Evolutionary conservation across 53 echinoderm and acorn worm genomes (phyloP), one percentile per base, ranked within the genome.

Genomic region (Holothuria scabra): DNA sequence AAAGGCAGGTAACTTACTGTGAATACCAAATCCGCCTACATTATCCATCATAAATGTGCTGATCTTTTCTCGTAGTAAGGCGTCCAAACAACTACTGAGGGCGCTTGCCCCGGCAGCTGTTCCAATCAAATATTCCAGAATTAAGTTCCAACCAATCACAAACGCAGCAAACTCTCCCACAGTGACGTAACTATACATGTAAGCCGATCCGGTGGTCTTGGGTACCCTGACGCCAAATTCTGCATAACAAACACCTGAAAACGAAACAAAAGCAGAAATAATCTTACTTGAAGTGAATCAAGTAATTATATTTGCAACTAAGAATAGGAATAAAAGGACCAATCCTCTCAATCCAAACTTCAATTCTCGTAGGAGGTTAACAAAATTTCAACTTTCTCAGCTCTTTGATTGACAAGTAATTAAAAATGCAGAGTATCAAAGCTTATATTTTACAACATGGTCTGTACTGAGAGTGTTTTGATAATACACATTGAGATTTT

Each of bases 141-240:
- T 97, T 46, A 97, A 66, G 85, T 97, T 97, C 97, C 94, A 97
- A 23, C 97, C 94, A 90, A 94, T 94, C 55, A 94, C 87, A 61
- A 97, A 94, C 12, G 97, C 97, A 37, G 92, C 88, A 71, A 97
- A 97, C 82, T 97, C 97, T 8, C 97, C 97, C n/a, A 97, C 97
- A 21, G 97, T 97, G 90, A 97, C 97, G 89, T 97, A 97, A 87
- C 97, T 97, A 85, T 97, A 97, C 94, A 94, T 92, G 88, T 94
- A 94, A 87, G 94, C 94, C 76, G 97, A 94, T 66, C 94, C 97
- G 44, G 97, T 97, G 12, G 94, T 94, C 84, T 97, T 94, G 55
- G 97, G 97, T 12, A 97, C 97, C 56, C 97, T 88, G 19, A 97
- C 94, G 19, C 97, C 94, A 65, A 97, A 97, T 74, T 97, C 97